Percentiles rank a stretch among this genome's conserved stretches.
phyloP scores from a whole-genome alignment of 2,113 vertebrate genomes.

The Zapus hudsonius region DNA sequence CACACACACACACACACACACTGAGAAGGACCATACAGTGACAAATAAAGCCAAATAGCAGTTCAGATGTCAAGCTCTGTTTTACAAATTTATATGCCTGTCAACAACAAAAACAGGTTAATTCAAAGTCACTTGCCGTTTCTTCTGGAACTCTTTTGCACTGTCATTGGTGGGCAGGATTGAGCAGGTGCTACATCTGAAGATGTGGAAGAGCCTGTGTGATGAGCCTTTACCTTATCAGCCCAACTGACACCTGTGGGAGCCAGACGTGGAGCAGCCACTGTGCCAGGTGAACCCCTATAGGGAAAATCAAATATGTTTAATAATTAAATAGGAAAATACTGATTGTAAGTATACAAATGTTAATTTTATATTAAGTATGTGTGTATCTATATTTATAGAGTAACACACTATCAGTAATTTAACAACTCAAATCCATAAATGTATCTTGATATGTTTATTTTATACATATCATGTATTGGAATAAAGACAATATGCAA shows the following conservation, averaged over 20 bases:
- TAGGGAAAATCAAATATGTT: background rate
- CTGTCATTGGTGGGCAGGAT: conserved; percentile 69
- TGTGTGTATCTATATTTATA: background rate
- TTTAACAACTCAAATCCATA: conserved; percentile 15
- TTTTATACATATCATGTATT: background rate
- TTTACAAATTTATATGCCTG: too few relatives aligned
- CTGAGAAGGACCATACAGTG: too few relatives aligned
- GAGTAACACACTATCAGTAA: background rate
- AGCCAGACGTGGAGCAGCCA: conserved; percentile 89
- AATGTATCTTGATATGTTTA: conserved; percentile 14
- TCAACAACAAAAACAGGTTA: background rate
- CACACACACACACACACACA: too few relatives aligned
- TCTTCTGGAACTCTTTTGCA: conserved; percentile 86
- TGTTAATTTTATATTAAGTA: background rate
- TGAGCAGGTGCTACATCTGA: conserved; percentile 72
- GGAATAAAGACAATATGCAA: background rate
- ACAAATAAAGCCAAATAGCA: too few relatives aligned
- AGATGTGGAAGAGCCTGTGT: conserved; percentile 81
- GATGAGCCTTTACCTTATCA: conserved; percentile 95
- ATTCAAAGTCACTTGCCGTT: conserved; percentile 84
- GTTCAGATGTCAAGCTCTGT: too few relatives aligned
- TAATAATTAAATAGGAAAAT: background rate
- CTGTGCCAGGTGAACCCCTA: conserved; percentile 89
- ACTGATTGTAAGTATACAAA: background rate
- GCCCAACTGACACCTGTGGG: conserved; percentile 96